Evolutionary conservation across 2,797 vertebrate species (phyloP).

Genomic region (Ctenochaetus hawaiiensis): DNA sequence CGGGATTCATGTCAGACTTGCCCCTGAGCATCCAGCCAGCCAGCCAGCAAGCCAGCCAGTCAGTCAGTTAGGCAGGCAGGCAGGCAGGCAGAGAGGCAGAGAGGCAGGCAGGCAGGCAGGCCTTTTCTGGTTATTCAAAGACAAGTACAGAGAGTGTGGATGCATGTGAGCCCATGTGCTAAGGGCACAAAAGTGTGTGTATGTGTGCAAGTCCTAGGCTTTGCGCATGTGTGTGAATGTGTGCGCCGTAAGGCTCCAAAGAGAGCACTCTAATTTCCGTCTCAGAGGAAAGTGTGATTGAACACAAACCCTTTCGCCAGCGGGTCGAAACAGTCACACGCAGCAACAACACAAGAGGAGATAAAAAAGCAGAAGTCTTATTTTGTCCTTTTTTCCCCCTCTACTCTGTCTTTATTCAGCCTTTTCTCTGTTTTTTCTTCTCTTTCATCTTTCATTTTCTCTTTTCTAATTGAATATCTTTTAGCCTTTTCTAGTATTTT

Average conservation of each 20-base stretch:
- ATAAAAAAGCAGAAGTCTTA: slow-evolving; percentile 68
- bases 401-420: slow-evolving; percentile 36
- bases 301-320: slow-evolving; percentile 78
- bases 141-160: slow-evolving; percentile 57
- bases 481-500: slow-evolving; percentile 29
- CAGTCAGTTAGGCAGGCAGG: too few species aligned
- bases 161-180: slow-evolving; percentile 54
- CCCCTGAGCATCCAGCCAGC: slow-evolving; percentile 75
- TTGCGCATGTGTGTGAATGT: slow-evolving; percentile 41
- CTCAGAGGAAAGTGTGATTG: slow-evolving; percentile 84
- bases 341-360: slow-evolving; percentile 70
- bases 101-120: slow-evolving; percentile 4
- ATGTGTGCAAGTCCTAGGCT: slow-evolving; percentile 33
- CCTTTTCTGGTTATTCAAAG: slow-evolving; percentile 71
- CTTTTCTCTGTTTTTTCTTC: slow-evolving; percentile 34
- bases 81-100: too few species aligned
- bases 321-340: slow-evolving; percentile 72
- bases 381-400: slow-evolving; percentile 66
- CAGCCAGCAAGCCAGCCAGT: slow-evolving; percentile 58
- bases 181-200: slow-evolving; percentile 51
- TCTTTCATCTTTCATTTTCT: slow-evolving; percentile 53
- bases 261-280: slow-evolving; percentile 83
- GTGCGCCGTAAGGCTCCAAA: slow-evolving; percentile 70
- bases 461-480: slow-evolving; percentile 49
- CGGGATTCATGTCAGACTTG: slow-evolving; percentile 83